These are phyloP conservation scores for Lasiommata megera DNA, from an alignment of 2,888 invertebrate species.

Conservation along the genomic window DNA sequence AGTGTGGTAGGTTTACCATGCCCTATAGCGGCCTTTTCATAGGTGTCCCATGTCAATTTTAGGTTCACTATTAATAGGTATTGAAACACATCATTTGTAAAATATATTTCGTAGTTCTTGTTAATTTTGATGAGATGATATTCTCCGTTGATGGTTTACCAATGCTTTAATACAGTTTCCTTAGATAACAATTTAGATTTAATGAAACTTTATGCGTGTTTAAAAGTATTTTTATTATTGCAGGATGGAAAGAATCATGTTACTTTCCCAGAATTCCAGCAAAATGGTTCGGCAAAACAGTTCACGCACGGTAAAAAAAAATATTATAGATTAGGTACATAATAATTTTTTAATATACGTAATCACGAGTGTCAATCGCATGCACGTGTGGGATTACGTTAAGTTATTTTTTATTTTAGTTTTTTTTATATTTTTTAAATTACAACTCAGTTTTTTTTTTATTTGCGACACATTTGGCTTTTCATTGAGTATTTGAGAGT, in stretches of 20 bases:
- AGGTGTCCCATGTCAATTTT: too few species aligned
- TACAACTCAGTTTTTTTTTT: constrained; percentile 26
- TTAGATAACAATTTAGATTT: too few species aligned
- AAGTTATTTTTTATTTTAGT: constrained; percentile 42
- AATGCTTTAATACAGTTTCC: too few species aligned
- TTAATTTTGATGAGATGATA: too few species aligned
- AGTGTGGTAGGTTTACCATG: too few species aligned
- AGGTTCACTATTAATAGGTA: too few species aligned
- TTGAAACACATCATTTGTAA: too few species aligned
- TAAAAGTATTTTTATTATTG: constrained; percentile 41
- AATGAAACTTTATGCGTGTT: too few species aligned
- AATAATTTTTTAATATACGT: constrained; percentile 65
- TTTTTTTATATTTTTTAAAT: too few species aligned
- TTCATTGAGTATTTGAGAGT: constrained; percentile 9
- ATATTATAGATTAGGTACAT: constrained; percentile 85
- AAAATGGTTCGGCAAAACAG: constrained; percentile 93
- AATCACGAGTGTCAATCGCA: constrained; percentile 78
- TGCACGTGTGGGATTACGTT: constrained; percentile 75
- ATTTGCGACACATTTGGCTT: constrained; percentile 26
- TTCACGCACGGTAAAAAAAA: constrained; percentile 92
- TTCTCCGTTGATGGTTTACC: too few species aligned
- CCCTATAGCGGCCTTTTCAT: too few species aligned
- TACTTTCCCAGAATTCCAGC: constrained; percentile 94
- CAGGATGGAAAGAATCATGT: constrained; percentile 95
- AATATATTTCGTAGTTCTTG: too few species aligned